phyloP scores from a whole-genome alignment of 2,797 vertebrate species.

The Liparis tanakae region DNA sequence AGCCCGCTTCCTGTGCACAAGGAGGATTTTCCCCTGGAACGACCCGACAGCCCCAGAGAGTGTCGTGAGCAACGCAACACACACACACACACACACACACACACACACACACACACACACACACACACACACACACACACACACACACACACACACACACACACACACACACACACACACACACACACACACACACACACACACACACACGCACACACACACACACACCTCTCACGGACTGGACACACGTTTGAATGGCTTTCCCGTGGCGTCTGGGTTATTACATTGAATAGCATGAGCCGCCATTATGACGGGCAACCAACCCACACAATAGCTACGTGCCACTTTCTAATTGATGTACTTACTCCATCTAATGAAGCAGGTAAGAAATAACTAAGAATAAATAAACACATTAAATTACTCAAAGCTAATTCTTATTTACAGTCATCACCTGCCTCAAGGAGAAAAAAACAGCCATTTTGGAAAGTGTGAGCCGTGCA shows the following conservation, averaged over 20 bases:
- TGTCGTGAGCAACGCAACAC: background rate
- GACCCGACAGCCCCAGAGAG: background rate
- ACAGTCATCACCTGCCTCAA: slow-evolving; percentile 31
- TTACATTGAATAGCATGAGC: background rate
- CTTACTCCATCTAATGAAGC: slow-evolving; percentile 41
- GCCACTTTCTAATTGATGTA: slow-evolving; percentile 52
- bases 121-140: too few relatives aligned
- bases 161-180: too few relatives aligned
- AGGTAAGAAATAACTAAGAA: slow-evolving; percentile 21
- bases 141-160: too few relatives aligned
- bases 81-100: too few relatives aligned
- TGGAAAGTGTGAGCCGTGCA: slow-evolving; percentile 35
- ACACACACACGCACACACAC: too few relatives aligned
- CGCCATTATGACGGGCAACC: slow-evolving; percentile 5
- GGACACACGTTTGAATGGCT: background rate
- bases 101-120: too few relatives aligned
- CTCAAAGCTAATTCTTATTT: slow-evolving; percentile 58
- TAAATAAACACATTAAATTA: slow-evolving; percentile 41
- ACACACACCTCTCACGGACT: background rate
- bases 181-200: too few relatives aligned
- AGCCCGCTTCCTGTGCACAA: slow-evolving; percentile 25
- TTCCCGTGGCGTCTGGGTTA: background rate
- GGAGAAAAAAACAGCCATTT: slow-evolving; percentile 21
- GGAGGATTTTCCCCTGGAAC: slow-evolving; percentile 21
- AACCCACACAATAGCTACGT: slow-evolving; percentile 26